A percentile compares a stretch with the other conserved stretches of the same genome.
phyloP scores from a whole-genome alignment of 1,140 invertebrate genomes.

The Trichoplusia ni region DNA sequence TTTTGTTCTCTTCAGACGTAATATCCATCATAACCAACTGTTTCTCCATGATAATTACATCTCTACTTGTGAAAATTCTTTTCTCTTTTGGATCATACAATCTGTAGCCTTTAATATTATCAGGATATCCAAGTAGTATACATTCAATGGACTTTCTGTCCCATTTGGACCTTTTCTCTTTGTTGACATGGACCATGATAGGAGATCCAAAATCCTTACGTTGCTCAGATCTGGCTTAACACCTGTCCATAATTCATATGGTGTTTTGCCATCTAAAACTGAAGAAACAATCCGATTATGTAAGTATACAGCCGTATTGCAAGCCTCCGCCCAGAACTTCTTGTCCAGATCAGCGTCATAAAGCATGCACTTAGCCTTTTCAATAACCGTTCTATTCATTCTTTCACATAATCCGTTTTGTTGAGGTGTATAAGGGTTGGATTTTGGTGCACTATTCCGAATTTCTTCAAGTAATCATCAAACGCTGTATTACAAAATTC shows the following conservation, averaged over 20 bases:
- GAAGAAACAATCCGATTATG: constrained; percentile 19
- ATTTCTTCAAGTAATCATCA: neutral
- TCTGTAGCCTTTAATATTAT: constrained; percentile 35
- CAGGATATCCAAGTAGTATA: constrained; percentile 38
- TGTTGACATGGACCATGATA: constrained; percentile 38
- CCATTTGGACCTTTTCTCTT: constrained; percentile 38
- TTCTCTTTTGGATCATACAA: constrained; percentile 27
- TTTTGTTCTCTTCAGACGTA: constrained; percentile 8
- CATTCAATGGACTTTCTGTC: constrained; percentile 32
- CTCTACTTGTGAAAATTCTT: constrained; percentile 30
- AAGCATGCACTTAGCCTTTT: constrained; percentile 30
- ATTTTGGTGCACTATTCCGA: neutral
- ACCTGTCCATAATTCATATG: constrained; percentile 65
- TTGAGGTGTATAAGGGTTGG: neutral
- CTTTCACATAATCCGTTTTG: constrained; percentile 16
- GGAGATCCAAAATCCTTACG: constrained; percentile 31
- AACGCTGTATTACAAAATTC: neutral
- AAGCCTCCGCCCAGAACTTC: constrained; percentile 23
- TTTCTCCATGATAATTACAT: constrained; percentile 38
- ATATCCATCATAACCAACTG: constrained; percentile 25
- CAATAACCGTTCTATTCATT: constrained; percentile 31
- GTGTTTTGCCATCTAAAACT: constrained; percentile 42
- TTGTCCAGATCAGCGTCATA: constrained; percentile 2
- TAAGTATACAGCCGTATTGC: constrained; percentile 23
- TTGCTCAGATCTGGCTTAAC: constrained; percentile 57